Percentiles rank a stretch among this genome's conserved stretches.
Evolutionary conservation across 2,113 vertebrate genomes (phyloP).

Genomic region (Chionis minor): DNA sequence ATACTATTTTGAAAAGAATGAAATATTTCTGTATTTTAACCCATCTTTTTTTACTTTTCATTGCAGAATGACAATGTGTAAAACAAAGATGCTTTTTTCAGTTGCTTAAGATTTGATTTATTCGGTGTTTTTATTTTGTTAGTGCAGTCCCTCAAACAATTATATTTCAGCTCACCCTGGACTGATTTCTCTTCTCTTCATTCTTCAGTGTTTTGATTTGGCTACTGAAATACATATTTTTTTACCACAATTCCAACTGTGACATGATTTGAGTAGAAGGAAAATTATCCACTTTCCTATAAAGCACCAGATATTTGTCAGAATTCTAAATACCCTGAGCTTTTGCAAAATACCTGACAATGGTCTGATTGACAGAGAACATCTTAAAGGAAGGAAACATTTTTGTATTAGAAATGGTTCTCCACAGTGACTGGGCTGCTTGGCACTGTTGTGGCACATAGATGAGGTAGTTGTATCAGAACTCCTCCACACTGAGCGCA

Average conservation of each 20-base stretch:
- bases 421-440: background rate
- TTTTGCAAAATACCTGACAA: background rate
- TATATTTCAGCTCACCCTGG: slow-evolving; percentile 13
- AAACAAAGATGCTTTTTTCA: background rate
- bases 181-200: background rate
- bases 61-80: background rate
- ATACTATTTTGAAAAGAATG: background rate
- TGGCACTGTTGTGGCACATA: background rate
- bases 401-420: background rate
- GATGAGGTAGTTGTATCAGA: background rate
- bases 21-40: background rate
- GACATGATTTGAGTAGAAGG: background rate
- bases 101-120: slow-evolving; percentile 27
- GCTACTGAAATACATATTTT: slow-evolving; percentile 3
- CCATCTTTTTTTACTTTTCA: background rate
- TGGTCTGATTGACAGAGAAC: background rate
- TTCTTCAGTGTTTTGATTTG: slow-evolving; percentile 29
- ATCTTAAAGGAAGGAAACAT: background rate
- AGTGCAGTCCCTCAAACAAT: background rate
- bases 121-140: slow-evolving; percentile 1
- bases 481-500: background rate
- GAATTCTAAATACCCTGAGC: background rate
- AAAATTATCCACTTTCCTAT: background rate
- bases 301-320: background rate
- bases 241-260: background rate